Conservation (phyloP, 2,888 invertebrate genomes). For the Acholoe squamosa region DNA sequence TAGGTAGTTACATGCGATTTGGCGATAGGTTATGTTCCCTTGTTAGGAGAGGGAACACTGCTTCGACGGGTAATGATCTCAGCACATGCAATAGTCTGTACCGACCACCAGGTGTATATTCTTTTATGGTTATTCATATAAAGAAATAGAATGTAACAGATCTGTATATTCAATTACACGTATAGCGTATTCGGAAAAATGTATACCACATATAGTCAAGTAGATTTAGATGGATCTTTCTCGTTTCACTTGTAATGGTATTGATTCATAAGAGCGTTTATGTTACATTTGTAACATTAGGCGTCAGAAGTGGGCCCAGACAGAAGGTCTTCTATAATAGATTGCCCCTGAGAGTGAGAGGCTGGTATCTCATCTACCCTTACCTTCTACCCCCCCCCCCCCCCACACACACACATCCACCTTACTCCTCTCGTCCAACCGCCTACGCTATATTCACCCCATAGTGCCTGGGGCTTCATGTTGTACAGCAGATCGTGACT, state of each 20-base stretch:
- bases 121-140: too few species aligned
- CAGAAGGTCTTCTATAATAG: background rate
- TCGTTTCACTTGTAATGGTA: too few species aligned
- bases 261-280: too few species aligned
- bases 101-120: background rate
- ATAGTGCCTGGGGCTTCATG: too few species aligned
- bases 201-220: too few species aligned
- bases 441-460: too few species aligned
- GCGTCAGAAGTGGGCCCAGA: background rate
- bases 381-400: background rate
- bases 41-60: background rate
- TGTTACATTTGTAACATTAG: background rate
- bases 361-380: background rate
- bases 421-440: background rate
- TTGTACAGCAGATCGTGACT: too few species aligned
- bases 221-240: too few species aligned
- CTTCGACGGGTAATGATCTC: background rate
- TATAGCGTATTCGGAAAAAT: too few species aligned
- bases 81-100: background rate
- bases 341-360: background rate
- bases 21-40: conserved; percentile 37
- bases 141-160: too few species aligned
- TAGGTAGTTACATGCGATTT: conserved; percentile 42
- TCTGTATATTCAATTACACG: too few species aligned
- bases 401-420: background rate